These are phyloP conservation scores for Sebastolobus alascanus DNA, from an alignment of 2,797 vertebrate genomes.

Conservation along the genomic window DNA sequence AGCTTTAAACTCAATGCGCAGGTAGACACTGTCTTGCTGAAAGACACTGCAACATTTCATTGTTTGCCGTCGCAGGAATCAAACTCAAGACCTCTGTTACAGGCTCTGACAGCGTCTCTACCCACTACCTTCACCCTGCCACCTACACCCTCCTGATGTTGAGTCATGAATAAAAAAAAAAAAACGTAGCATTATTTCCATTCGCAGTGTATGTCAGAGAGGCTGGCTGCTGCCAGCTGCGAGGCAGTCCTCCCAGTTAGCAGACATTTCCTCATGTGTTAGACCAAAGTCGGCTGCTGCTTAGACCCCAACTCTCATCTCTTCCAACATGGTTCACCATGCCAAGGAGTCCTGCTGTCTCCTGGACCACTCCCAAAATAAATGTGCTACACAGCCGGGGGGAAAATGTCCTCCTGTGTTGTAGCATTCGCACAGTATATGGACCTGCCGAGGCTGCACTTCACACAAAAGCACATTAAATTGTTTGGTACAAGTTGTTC, in stretches of 20 bases:
- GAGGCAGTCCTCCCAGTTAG: conserved; percentile 64
- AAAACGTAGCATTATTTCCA: conserved; percentile 70
- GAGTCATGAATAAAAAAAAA: conserved; percentile 44
- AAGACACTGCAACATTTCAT: not conserved
- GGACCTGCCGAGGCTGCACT: conserved; percentile 50
- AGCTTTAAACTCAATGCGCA: not conserved
- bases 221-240: conserved; percentile 60
- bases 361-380: conserved; percentile 81
- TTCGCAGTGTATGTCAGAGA: conserved; percentile 47
- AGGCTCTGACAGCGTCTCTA: conserved; percentile 15
- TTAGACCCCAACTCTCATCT: conserved; percentile 71
- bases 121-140: conserved; percentile 28
- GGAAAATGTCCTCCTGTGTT: conserved; percentile 74
- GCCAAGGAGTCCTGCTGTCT: conserved; percentile 82
- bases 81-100: conserved; percentile 19
- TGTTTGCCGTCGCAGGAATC: conserved; percentile 8
- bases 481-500: conserved; percentile 65
- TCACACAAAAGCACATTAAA: conserved; percentile 68
- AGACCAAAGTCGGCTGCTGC: conserved; percentile 64
- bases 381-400: conserved; percentile 67
- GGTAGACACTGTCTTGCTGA: not conserved
- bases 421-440: conserved; percentile 47
- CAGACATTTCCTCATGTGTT: conserved; percentile 82
- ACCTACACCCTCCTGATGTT: conserved; percentile 50
- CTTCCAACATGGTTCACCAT: conserved; percentile 60